phyloP scores from a whole-genome alignment of 2,113 vertebrate species.

The Emydura subglobosa region DNA sequence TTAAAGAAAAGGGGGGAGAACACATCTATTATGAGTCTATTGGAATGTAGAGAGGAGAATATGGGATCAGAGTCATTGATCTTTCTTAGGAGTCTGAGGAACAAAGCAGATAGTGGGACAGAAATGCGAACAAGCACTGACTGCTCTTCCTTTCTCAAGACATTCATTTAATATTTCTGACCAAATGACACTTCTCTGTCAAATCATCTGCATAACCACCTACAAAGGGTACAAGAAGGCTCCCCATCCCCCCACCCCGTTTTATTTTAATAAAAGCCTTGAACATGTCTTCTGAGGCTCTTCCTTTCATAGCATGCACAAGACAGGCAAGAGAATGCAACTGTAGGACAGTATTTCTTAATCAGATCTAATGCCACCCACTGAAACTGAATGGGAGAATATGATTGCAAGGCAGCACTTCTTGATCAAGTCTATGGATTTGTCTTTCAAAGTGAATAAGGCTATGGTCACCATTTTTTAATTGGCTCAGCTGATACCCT shows the following conservation, averaged over 20 bases:
- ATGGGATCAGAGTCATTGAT: background rate
- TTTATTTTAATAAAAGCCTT: background rate
- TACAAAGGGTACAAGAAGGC: background rate
- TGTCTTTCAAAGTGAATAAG: slow-evolving; percentile 27
- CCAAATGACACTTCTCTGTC: background rate
- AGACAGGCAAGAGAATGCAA: slow-evolving; percentile 4
- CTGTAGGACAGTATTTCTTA: slow-evolving; percentile 34
- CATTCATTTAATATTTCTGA: background rate
- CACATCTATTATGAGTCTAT: background rate
- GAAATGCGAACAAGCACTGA: background rate
- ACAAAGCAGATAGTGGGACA: background rate
- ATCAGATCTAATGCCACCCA: slow-evolving; percentile 29
- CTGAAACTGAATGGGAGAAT: slow-evolving; percentile 37
- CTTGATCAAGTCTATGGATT: background rate
- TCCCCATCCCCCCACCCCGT: background rate
- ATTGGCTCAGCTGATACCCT: slow-evolving; percentile 56
- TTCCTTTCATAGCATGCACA: slow-evolving; percentile 28
- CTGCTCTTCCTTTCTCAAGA: background rate
- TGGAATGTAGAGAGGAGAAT: background rate
- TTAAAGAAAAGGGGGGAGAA: background rate
- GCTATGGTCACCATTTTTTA: background rate
- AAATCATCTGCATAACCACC: background rate
- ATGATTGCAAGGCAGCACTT: background rate
- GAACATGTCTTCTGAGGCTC: background rate
- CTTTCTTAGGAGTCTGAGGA: background rate